Conservation (phyloP, 2,113 vertebrate genomes). For the Apaloderma vittatum region DNA sequence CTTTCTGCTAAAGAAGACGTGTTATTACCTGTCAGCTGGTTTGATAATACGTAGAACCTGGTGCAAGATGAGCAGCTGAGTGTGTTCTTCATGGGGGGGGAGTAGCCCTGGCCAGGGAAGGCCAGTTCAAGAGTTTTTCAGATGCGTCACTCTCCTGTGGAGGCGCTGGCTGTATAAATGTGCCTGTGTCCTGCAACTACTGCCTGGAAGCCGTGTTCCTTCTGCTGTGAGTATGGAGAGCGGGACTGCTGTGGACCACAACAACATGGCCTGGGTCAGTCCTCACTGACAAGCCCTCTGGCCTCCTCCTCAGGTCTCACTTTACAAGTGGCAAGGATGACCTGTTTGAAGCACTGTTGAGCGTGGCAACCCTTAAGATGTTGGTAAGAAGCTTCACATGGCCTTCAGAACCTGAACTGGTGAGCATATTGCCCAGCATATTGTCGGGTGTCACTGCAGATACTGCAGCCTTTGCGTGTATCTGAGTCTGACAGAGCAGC, state of each 20-base stretch:
- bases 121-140: not conserved
- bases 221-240: not conserved
- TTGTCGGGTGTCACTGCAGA: not conserved
- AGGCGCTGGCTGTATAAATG: not conserved
- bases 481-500: not conserved
- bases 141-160: not conserved
- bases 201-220: not conserved
- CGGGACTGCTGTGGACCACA: rapidly evolving
- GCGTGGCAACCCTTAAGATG: rapidly evolving
- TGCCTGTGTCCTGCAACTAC: not conserved
- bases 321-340: rapidly evolving
- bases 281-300: not conserved
- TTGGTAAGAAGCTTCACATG: not conserved
- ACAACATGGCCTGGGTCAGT: rapidly evolving
- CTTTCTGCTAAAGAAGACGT: conserved; percentile 54
- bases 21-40: conserved; percentile 78
- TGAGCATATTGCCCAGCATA: not conserved
- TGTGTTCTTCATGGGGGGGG: conserved; percentile 41
- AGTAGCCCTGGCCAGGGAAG: not conserved
- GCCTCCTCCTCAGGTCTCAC: rapidly evolving
- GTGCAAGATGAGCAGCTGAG: conserved; percentile 55
- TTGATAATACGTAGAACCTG: conserved; percentile 78
- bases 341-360: not conserved
- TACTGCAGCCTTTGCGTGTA: rapidly evolving
- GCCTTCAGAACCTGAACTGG: not conserved